Conservation (phyloP, 2,888 invertebrate species). For the Baronia brevicornis region DNA sequence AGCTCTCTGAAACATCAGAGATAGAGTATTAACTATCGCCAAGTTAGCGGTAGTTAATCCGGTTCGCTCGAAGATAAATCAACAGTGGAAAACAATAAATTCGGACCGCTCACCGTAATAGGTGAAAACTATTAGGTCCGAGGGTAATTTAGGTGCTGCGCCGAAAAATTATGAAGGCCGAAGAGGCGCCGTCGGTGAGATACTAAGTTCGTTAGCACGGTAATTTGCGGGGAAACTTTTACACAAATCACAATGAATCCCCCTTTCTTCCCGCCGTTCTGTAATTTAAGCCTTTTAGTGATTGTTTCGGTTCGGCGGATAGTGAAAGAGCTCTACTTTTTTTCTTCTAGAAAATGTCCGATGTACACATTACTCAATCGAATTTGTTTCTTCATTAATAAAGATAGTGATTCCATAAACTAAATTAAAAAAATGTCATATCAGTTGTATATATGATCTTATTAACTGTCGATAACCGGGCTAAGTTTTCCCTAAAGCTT, state of each 20-base stretch:
- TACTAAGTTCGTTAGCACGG: conserved; percentile 14
- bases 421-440: no score
- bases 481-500: no score
- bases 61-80: conserved; percentile 66
- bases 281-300: conserved; percentile 12
- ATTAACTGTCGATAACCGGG: no score
- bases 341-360: no score
- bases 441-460: no score
- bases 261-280: conserved; percentile 11
- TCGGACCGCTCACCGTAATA: conserved; percentile 63
- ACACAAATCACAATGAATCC: conserved; percentile 15
- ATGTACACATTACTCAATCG: no score
- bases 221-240: conserved; percentile 16
- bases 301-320: conserved; percentile 6
- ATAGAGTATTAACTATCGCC: conserved; percentile 75
- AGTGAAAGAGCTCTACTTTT: no score
- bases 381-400: no score
- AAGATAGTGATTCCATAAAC: no score
- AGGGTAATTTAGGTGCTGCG: conserved; percentile 54
- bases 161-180: conserved; percentile 49
- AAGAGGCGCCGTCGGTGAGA: conserved; percentile 18
- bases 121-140: conserved; percentile 73
- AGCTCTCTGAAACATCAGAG: conserved; percentile 72
- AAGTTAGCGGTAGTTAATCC: conserved; percentile 75
- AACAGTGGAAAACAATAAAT: conserved; percentile 71